Evolutionary conservation across 2,888 invertebrate genomes (phyloP).

Genomic region (Rugalucina vietnamica): DNA sequence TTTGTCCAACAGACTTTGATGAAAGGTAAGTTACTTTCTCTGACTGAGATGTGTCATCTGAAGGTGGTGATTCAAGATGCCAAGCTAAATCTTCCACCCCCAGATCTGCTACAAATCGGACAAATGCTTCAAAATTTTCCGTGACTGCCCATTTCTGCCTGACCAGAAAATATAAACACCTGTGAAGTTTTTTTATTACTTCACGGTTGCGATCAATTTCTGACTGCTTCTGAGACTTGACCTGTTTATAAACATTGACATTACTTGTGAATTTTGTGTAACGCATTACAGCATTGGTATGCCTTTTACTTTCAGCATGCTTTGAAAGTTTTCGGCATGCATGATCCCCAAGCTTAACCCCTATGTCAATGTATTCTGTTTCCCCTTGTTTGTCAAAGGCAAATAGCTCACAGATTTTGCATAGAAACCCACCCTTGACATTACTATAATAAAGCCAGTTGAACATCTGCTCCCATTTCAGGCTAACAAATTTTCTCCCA

Average conservation of each 20-base stretch:
- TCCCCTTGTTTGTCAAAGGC: neutral
- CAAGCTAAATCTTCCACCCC: no score
- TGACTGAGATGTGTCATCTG: neutral
- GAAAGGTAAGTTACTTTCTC: neutral
- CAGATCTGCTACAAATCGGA: no score
- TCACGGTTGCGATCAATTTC: neutral
- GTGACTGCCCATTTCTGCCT: neutral
- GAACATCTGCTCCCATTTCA: no score
- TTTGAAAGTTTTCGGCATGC: neutral
- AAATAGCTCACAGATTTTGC: constrained; percentile 15
- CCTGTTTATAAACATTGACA: neutral
- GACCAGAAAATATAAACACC: neutral
- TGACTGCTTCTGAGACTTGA: neutral
- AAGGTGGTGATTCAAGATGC: no score
- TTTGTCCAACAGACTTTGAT: neutral
- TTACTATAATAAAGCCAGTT: constrained; percentile 4
- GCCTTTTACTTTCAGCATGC: neutral
- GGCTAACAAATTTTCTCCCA: neutral
- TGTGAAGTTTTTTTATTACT: neutral
- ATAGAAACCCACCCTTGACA: neutral
- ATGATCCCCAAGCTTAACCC: neutral
- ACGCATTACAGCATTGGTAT: neutral
- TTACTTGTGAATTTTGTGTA: neutral
- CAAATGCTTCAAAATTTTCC: no score
- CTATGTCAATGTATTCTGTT: neutral